Evolutionary conservation across 2,888 invertebrate genomes (phyloP).

Genomic region (Zaprionus obscuricornis): DNA sequence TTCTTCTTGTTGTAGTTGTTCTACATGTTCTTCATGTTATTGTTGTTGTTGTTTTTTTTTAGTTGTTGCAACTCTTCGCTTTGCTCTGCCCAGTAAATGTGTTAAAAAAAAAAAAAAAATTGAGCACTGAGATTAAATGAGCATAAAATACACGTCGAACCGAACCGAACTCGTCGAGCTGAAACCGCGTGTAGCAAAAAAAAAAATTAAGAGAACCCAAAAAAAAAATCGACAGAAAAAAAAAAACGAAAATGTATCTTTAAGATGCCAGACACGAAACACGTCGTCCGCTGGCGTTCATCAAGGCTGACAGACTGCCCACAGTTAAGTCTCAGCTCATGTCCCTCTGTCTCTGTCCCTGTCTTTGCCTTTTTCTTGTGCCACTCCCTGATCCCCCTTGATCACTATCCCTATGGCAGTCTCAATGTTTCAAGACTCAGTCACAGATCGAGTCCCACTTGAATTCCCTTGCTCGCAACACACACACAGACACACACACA

Average conservation of each 20-base stretch:
- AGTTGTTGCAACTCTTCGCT: not conserved
- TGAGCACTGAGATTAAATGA: conserved; percentile 75
- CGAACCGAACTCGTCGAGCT: no score
- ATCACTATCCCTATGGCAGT: not conserved
- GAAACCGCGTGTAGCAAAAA: conserved; percentile 48
- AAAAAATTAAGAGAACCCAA: conserved; percentile 14
- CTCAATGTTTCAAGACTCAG: no score
- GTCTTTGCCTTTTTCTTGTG: conserved; percentile 9
- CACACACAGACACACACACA: no score
- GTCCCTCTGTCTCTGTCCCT: conserved; percentile 8
- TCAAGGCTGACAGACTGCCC: conserved; percentile 64
- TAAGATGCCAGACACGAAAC: conserved; percentile 74
- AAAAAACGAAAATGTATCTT: conserved; percentile 46
- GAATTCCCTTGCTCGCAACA: conserved; percentile 18
- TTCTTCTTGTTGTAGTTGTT: conserved; percentile 27
- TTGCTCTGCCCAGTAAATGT: conserved; percentile 57
- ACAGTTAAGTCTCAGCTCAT: conserved; percentile 37
- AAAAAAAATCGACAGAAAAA: conserved; percentile 1
- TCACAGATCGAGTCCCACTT: conserved; percentile 38
- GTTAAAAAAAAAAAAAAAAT: no score
- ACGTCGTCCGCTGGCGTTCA: conserved; percentile 66
- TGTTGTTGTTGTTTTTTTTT: conserved; percentile 1
- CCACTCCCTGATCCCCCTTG: conserved; percentile 6
- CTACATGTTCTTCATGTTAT: conserved; percentile 11
- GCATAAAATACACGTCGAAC: conserved; percentile 72